phyloP scores from a whole-genome alignment of 2,113 vertebrate genomes.

The Taurulus bubalis region DNA sequence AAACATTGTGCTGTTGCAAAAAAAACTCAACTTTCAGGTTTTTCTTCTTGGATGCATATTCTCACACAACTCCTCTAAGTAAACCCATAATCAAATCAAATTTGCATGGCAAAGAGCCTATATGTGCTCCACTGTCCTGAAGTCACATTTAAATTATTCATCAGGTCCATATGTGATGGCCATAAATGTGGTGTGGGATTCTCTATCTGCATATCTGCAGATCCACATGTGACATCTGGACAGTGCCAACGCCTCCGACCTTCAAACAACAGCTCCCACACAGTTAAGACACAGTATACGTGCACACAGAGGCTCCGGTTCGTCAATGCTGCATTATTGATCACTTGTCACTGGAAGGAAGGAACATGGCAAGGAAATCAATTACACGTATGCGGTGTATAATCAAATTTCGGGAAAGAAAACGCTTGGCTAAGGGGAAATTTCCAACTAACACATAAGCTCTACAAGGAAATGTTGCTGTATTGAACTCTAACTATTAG shows the following conservation, averaged over 20 bases:
- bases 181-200: constrained; percentile 1
- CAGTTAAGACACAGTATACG: constrained; percentile 39
- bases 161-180: constrained; percentile 23
- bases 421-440: constrained; percentile 71
- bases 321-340: constrained; percentile 76
- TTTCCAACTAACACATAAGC: constrained; percentile 51
- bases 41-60: neutral
- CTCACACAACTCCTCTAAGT: neutral
- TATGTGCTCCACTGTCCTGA: constrained; percentile 2
- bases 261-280: constrained; percentile 39
- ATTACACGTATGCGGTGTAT: constrained; percentile 74
- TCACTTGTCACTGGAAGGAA: constrained; percentile 74
- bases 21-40: neutral
- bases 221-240: constrained; percentile 21
- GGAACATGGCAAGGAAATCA: constrained; percentile 76
- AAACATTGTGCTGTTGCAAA: neutral
- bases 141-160: constrained; percentile 49
- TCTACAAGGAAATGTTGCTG: constrained; percentile 44
- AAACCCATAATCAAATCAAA: constrained; percentile 26
- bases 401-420: constrained; percentile 72
- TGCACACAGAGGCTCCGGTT: constrained; percentile 34
- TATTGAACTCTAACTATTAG: constrained; percentile 46
- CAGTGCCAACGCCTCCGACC: constrained; percentile 51
- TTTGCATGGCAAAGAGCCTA: constrained; percentile 25
- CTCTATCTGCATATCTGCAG: neutral